Evolutionary conservation across 2,888 invertebrate species (phyloP), one percentile per base, ranked within the genome.

Genomic region (Notodonta dromedarius): DNA sequence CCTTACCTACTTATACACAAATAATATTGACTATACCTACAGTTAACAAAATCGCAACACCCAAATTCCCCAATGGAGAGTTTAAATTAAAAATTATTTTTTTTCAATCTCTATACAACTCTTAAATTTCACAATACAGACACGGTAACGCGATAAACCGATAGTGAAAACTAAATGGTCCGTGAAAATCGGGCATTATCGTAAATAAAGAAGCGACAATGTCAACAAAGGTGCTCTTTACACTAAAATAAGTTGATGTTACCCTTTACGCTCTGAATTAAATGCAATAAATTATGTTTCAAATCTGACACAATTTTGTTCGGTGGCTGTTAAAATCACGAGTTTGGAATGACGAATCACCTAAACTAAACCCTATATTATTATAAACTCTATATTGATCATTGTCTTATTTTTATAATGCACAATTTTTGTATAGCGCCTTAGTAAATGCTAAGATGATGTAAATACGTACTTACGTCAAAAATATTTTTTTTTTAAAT

Each of bases 111-210:
- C 50, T 50, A 32, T n/a, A 48, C 2, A 59, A 65, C 65, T 24
- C 61, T 63, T 58, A 9, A 55, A 65, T 51, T 59, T 70, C 46
- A 66, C 67, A 67, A 70, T 66, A 65, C 58, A 61, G 53, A 66
- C 63, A 61, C 52, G 55, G 57, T 69, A 69, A 76, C 70, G 74
- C 75, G 82, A 72, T 79, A 83, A 81, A 77, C 80, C 81, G 74
- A 79, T 71, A 77, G 73, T 74, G 70, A 71, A 81, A 78, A 82
- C 74, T 86, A 82, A 89, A 90, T 90, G 84, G 83, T 65, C 76
- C 86, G 84, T 89, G 82, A 85, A 87, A 88, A 89, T 86, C 78
- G 73, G 77, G 76, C 82, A 80, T 88, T 82, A 87, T 87, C 87
- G 86, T 91, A 88, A 89, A 90, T 89, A 89, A 86, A 84, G 71